A percentile compares a stretch with the other conserved stretches of the same genome.
These are phyloP conservation scores for Drosophila mauritiana DNA, from an alignment of 1,140 invertebrate species.

Conservation along the genomic window DNA sequence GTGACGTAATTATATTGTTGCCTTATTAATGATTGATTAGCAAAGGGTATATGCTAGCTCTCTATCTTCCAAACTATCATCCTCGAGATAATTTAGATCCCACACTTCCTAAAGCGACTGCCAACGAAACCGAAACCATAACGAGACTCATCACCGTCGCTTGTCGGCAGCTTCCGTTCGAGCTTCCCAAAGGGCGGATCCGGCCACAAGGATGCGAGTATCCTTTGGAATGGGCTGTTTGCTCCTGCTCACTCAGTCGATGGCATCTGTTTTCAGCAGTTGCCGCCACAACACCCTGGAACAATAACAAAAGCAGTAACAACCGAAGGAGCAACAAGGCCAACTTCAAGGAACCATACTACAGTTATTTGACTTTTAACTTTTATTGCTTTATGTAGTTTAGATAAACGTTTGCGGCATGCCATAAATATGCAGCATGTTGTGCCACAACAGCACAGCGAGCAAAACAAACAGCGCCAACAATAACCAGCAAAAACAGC, in stretches of 20 bases:
- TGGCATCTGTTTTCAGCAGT: conserved; percentile 44
- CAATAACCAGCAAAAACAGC: conserved; percentile 25
- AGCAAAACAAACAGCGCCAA: conserved; percentile 19
- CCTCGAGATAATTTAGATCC: conserved; percentile 22
- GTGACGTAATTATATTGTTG: too few relatives aligned
- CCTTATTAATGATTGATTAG: too few relatives aligned
- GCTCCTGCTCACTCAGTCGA: conserved; percentile 16
- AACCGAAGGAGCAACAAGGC: conserved; percentile 37
- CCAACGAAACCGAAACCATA: conserved; percentile 23
- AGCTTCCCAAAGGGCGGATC: conserved; percentile 48
- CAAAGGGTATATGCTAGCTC: background rate
- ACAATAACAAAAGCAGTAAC: conserved; percentile 45
- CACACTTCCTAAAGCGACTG: conserved; percentile 2
- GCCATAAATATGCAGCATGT: conserved; percentile 75
- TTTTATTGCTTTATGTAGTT: conserved; percentile 83
- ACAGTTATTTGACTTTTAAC: conserved; percentile 82
- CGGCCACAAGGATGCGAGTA: conserved; percentile 25
- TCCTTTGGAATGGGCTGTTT: background rate
- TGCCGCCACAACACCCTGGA: conserved; percentile 42
- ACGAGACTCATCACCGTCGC: conserved; percentile 48
- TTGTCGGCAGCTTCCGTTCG: conserved; percentile 30
- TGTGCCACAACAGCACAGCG: conserved; percentile 16
- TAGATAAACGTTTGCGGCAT: conserved; percentile 83
- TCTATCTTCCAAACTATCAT: background rate
- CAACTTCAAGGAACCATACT: conserved; percentile 55